phyloP scores from a whole-genome alignment of 1,140 invertebrate species.

The Psilanteris sp. region DNA sequence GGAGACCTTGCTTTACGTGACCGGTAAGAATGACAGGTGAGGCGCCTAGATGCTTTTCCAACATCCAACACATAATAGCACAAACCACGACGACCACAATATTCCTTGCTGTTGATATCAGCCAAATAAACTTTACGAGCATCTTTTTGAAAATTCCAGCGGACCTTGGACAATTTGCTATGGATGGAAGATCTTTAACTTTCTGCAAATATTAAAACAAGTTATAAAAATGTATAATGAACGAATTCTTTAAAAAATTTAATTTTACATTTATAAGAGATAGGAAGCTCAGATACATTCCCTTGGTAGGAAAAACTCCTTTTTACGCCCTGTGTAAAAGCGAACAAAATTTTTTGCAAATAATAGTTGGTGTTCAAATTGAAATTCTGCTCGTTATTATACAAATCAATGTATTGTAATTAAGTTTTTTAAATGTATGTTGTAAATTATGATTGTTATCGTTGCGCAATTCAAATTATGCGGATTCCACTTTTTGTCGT shows the following conservation, averaged over 20 bases:
- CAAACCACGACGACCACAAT: slow-evolving; percentile 88
- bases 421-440: slow-evolving; percentile 11
- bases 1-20: slow-evolving; percentile 85
- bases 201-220: slow-evolving; percentile 83
- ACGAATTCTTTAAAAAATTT: too few species aligned
- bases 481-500: slow-evolving; percentile 14
- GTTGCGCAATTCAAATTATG: slow-evolving; percentile 34
- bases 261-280: too few species aligned
- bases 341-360: too few species aligned
- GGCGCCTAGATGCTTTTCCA: slow-evolving; percentile 81
- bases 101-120: slow-evolving; percentile 88
- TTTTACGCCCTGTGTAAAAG: too few species aligned
- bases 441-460: slow-evolving; percentile 8
- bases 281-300: too few species aligned
- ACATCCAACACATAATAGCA: slow-evolving; percentile 83
- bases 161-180: slow-evolving; percentile 75
- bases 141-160: slow-evolving; percentile 75
- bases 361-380: too few species aligned
- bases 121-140: slow-evolving; percentile 83
- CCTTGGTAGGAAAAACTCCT: too few species aligned
- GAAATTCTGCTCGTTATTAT: too few species aligned
- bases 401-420: too few species aligned
- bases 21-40: slow-evolving; percentile 86
- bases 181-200: slow-evolving; percentile 85
- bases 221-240: too few species aligned